These are phyloP conservation scores for Eleutherodactylus coqui DNA, from an alignment of 2,797 vertebrate species.

Conservation along the genomic window DNA sequence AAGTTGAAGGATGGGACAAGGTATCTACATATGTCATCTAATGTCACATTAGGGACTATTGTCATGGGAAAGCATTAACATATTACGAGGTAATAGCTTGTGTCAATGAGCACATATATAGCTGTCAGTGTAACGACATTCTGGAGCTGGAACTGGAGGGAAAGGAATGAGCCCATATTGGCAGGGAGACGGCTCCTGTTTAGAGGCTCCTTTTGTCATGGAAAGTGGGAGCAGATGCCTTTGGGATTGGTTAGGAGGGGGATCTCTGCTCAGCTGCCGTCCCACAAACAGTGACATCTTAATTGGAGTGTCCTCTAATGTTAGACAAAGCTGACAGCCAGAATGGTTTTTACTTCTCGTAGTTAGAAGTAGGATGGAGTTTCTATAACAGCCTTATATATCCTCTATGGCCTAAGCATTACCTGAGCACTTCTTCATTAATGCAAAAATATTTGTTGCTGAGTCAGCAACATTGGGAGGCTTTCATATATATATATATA, in stretches of 20 bases:
- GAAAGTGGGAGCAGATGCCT: conserved; percentile 61
- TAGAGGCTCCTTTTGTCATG: conserved; percentile 55
- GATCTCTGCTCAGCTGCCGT: conserved; percentile 68
- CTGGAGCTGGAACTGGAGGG: conserved; percentile 37
- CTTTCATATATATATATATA: too few species aligned
- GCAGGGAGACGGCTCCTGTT: conserved; percentile 31
- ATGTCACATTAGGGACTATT: conserved; percentile 6
- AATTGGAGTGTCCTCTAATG: conserved; percentile 61
- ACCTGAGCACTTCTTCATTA: neutral
- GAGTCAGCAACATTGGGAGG: too few species aligned
- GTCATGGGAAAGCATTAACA: conserved; percentile 18
- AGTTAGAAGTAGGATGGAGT: neutral
- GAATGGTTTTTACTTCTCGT: neutral
- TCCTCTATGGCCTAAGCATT: neutral
- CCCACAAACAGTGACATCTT: conserved; percentile 64
- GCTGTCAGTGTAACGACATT: conserved; percentile 42
- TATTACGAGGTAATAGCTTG: neutral
- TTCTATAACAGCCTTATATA: neutral
- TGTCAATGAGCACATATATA: conserved; percentile 30
- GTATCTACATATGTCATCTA: neutral
- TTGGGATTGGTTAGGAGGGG: conserved; percentile 47
- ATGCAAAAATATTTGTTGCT: neutral
- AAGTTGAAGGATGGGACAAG: neutral
- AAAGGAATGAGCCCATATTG: conserved; percentile 17
- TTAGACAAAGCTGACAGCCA: conserved; percentile 44